Base-by-base conservation (phyloP, 2,113 vertebrate genomes). In the Syngnathus scovelli region DNA sequence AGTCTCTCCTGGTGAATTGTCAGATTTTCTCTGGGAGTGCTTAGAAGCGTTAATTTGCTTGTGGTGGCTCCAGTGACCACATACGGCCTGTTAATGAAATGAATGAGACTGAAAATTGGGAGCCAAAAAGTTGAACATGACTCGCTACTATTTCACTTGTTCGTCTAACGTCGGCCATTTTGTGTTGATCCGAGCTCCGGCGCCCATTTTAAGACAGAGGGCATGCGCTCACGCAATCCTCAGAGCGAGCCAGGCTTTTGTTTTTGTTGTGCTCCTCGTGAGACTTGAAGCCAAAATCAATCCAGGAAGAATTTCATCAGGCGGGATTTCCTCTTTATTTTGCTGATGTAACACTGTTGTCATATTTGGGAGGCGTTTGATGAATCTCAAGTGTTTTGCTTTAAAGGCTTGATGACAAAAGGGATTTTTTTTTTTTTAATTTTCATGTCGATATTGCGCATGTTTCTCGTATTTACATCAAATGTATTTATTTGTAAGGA, bases 381-480 rank as follows among this genome's bases (percentile, higher is more conserved):
- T 12, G 52, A 55, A 55, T 23, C 52, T 12, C n/a, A 61, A 12
- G 59, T 4, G 33, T 19, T 7, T 16, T n/a, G 27, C 27, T 33
- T 33, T 16, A 46, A 16, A 59, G 60, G 9, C 9, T 62, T 41
- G 11, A 43, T 62, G 8, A n/a, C 39, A 41, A 61, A 61, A n/a
- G 60, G 4, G n/a, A n/a, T 56, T 27, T 56, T 4, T 5, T 23
- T 56, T 56, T 38, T 61, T 38, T 61, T 38, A 33, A 61, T 33
- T 38, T 58, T 56, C 23, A 33, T 21, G 21, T 76, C 55, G 33
- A 63, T 15, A 75, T 72, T 88, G 83, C 83, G 78, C 81, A 83
- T 82, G 82, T 75, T 72, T 68, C 13, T 1, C 38, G 41, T 77
- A 81, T 33, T 33, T 33, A 33, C 27, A 33, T 33, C 27, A 33